phyloP scores from a whole-genome alignment of 37 sponge, comb jelly and placozoan species.

The Bolinopsis microptera region DNA sequence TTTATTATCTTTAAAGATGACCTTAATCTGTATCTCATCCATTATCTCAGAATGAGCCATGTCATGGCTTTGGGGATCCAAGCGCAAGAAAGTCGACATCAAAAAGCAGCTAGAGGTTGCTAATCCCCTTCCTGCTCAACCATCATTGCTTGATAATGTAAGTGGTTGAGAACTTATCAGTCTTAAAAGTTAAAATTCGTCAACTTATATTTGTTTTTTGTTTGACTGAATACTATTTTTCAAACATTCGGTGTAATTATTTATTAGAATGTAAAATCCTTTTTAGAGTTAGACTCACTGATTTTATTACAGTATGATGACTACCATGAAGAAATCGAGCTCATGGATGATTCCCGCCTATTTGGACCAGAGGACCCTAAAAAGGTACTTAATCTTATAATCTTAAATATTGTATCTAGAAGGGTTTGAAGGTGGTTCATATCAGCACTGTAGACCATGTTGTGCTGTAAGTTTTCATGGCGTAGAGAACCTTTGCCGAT shows the following conservation, averaged over 20 bases:
- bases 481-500: background rate
- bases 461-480: no score
- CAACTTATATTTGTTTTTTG: background rate
- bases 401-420: background rate
- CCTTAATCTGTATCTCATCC: background rate
- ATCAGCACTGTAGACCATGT: no score
- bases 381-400: background rate
- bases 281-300: background rate
- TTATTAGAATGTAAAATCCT: background rate
- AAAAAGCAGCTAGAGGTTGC: background rate
- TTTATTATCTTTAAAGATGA: no score
- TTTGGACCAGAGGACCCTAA: conserved; percentile 65
- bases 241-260: background rate
- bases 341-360: conserved; percentile 48
- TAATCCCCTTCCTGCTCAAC: background rate
- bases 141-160: background rate
- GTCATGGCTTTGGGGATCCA: conserved; percentile 59
- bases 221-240: background rate
- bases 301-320: conserved; percentile 27
- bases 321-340: conserved; percentile 49
- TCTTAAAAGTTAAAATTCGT: no score
- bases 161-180: no score
- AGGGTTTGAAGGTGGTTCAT: no score
- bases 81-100: conserved; percentile 26
- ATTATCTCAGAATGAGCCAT: background rate